A percentile compares a stretch with the other conserved stretches of the same genome.
Evolutionary conservation across 2,888 invertebrate species (phyloP).

Genomic region (Pollenia labialis): DNA sequence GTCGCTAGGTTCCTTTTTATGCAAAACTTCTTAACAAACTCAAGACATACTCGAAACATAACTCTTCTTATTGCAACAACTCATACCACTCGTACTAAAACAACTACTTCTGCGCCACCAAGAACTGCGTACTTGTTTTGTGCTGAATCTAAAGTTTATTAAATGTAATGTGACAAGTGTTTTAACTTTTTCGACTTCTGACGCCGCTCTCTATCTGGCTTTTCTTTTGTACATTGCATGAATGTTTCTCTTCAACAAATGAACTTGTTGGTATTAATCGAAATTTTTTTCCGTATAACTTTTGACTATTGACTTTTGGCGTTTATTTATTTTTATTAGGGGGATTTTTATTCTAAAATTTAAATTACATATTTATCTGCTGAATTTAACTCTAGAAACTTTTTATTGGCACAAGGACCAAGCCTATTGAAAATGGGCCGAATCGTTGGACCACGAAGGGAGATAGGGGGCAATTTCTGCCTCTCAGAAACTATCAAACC

Average conservation of each 20-base stretch:
- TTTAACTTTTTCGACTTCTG: constrained; percentile 44
- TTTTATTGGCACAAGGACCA: no score
- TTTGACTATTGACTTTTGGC: neutral
- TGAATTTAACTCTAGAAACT: no score
- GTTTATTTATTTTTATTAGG: no score
- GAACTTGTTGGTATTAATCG: neutral
- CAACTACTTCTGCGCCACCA: constrained; percentile 10
- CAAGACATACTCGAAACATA: constrained; percentile 53
- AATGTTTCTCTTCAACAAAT: neutral
- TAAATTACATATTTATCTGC: no score
- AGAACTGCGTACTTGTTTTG: constrained; percentile 33
- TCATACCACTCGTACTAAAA: constrained; percentile 14
- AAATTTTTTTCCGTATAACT: neutral
- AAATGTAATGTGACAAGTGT: constrained; percentile 70
- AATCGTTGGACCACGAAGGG: no score
- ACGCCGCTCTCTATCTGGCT: constrained; percentile 3
- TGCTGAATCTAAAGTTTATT: constrained; percentile 67
- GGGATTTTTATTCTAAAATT: no score
- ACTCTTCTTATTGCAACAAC: constrained; percentile 39
- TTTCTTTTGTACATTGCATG: neutral
- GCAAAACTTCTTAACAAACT: constrained; percentile 60
- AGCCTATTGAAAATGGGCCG: no score
- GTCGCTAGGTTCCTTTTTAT: constrained; percentile 56
- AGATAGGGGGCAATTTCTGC: no score
- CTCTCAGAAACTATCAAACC: no score